These are phyloP conservation scores for Conus ventricosus DNA, from an alignment of 1,140 invertebrate genomes.

Conservation along the genomic window DNA sequence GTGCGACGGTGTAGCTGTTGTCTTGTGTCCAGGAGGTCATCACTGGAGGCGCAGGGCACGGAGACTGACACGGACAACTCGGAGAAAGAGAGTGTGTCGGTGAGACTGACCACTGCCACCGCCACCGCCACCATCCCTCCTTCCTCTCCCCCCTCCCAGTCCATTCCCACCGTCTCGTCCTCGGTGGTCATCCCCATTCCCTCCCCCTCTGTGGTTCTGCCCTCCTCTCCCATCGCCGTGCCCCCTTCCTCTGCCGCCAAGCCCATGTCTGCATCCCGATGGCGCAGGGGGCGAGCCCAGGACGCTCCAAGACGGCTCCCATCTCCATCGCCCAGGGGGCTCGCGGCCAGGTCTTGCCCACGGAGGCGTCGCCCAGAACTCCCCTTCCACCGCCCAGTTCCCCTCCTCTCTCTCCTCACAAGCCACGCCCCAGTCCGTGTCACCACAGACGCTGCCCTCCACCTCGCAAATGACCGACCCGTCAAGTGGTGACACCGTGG, in stretches of 20 bases:
- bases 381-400: neutral
- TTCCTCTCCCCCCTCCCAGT: neutral
- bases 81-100: slow-evolving; percentile 40
- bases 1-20: neutral
- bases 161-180: neutral
- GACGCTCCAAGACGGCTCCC: neutral
- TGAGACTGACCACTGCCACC: neutral
- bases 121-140: neutral
- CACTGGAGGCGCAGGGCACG: slow-evolving; percentile 41
- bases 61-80: slow-evolving; percentile 62
- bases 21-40: neutral
- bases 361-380: neutral
- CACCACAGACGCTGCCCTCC: neutral
- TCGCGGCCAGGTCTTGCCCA: neutral
- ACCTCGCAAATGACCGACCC: neutral
- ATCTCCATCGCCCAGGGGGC: neutral
- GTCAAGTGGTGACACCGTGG: no score
- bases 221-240: neutral
- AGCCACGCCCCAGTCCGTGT: neutral
- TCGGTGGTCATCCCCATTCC: neutral
- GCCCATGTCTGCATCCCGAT: neutral
- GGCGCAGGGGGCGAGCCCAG: neutral
- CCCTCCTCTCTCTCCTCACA: neutral
- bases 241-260: neutral
- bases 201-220: neutral